Percentiles rank a stretch among this genome's conserved stretches.
phyloP scores from a whole-genome alignment of 1,140 invertebrate species.

The Octopus bimaculoides region DNA sequence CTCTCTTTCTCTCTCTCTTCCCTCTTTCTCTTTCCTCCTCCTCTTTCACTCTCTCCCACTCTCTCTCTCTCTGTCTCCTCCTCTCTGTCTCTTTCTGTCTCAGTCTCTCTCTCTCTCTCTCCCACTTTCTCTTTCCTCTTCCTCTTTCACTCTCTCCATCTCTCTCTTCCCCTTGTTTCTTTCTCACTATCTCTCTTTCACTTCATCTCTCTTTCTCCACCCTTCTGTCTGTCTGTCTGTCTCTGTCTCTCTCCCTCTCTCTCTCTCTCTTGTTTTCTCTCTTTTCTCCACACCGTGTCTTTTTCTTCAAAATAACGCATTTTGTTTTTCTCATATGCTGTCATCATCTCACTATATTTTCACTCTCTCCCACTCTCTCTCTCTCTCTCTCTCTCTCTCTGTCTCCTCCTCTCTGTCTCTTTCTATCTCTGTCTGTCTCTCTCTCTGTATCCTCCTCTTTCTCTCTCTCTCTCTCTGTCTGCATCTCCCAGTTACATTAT shows the following conservation, averaged over 20 bases:
- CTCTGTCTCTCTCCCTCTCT: conserved; percentile 2
- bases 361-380: conserved; percentile 7
- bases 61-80: conserved; percentile 11
- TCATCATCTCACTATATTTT: not conserved
- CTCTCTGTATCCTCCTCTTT: not conserved
- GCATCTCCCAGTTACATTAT: not conserved
- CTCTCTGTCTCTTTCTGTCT: conserved; percentile 10
- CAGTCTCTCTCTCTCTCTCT: not conserved
- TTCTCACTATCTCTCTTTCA: not conserved
- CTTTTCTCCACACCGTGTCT: not conserved
- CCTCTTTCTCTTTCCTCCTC: conserved; percentile 8
- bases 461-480: not conserved
- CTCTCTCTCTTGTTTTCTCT: conserved; percentile 5
- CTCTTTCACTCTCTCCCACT: not conserved
- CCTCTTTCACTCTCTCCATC: not conserved
- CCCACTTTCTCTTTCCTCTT: conserved; percentile 5
- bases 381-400: not conserved
- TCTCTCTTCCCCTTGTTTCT: conserved; percentile 5
- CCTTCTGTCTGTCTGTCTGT: conserved; percentile 8
- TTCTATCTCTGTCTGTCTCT: not conserved
- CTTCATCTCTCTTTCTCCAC: not conserved
- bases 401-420: conserved; percentile 2
- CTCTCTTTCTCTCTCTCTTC: conserved; percentile 3
- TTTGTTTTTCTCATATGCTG: conserved; percentile 2
- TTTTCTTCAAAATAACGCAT: not conserved